Conservation (phyloP, 2,888 invertebrate species). For the Strigamia transsilvanica region DNA sequence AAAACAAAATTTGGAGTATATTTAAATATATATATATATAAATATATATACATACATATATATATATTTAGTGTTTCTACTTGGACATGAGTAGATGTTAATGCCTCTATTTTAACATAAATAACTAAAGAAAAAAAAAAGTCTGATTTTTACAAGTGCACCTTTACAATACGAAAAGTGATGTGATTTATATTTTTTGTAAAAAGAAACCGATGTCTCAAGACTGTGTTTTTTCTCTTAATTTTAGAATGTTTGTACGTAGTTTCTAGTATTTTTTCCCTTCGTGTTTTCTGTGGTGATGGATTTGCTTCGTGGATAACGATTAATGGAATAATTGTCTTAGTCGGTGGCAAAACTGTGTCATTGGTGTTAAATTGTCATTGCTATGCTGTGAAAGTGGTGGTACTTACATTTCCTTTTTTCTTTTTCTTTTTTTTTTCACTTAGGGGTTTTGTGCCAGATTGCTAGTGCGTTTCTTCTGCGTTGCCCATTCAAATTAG, state of each 20-base stretch:
- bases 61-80: slow-evolving; percentile 54
- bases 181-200: slow-evolving; percentile 52
- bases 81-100: background rate
- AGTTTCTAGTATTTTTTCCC: slow-evolving; percentile 16
- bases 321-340: background rate
- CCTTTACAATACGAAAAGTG: slow-evolving; percentile 51
- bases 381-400: slow-evolving; percentile 4
- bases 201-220: slow-evolving; percentile 46
- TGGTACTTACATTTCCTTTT: slow-evolving; percentile 28
- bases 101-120: slow-evolving; percentile 49
- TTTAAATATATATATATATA: slow-evolving; percentile 53
- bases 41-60: slow-evolving; percentile 44
- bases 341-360: slow-evolving; percentile 41
- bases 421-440: background rate
- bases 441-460: background rate
- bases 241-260: slow-evolving; percentile 23
- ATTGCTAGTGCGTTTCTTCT: background rate
- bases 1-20: slow-evolving; percentile 51
- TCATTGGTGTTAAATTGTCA: slow-evolving; percentile 38
- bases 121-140: slow-evolving; percentile 3
- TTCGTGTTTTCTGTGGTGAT: slow-evolving; percentile 38
- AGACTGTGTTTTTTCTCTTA: slow-evolving; percentile 27
- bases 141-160: slow-evolving; percentile 50
- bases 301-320: slow-evolving; percentile 25
- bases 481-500: background rate